phyloP scores from a whole-genome alignment of 2,888 invertebrate genomes.

The Keiferia lycopersicella region DNA sequence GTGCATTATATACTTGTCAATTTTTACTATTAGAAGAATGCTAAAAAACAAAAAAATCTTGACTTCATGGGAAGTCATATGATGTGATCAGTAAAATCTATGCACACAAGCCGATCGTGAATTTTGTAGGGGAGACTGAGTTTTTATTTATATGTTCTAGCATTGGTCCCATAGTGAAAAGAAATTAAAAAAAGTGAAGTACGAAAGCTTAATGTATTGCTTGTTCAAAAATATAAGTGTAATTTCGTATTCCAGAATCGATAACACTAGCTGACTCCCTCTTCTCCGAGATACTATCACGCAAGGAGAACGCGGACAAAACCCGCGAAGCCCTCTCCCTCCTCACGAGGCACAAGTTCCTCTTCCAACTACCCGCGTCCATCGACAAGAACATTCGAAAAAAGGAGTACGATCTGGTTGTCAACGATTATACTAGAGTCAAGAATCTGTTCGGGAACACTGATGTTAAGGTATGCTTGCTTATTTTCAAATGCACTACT shows the following conservation, averaged over 20 bases:
- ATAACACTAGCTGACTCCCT: conserved; percentile 95
- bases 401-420: conserved; percentile 97
- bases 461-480: conserved; percentile 84
- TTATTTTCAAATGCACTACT: too few species aligned
- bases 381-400: conserved; percentile 96
- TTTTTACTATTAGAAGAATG: too few species aligned
- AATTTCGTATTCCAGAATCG: conserved; percentile 86
- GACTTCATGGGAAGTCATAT: too few species aligned
- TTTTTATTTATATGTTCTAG: too few species aligned
- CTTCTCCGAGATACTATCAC: conserved; percentile 94
- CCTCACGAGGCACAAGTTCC: conserved; percentile 95
- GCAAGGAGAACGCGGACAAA: conserved; percentile 97
- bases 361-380: conserved; percentile 96
- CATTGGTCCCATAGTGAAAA: too few species aligned
- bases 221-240: background rate
- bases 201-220: too few species aligned
- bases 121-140: too few species aligned
- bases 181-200: too few species aligned
- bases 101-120: too few species aligned
- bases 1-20: too few species aligned
- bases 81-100: too few species aligned
- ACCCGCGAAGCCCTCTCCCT: conserved; percentile 97
- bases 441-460: conserved; percentile 97
- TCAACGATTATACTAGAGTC: conserved; percentile 98
- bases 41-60: too few species aligned